Evolutionary conservation across 2,888 invertebrate species (phyloP), one percentile per base, ranked within the genome.

Genomic region (Pammene fasciana): DNA sequence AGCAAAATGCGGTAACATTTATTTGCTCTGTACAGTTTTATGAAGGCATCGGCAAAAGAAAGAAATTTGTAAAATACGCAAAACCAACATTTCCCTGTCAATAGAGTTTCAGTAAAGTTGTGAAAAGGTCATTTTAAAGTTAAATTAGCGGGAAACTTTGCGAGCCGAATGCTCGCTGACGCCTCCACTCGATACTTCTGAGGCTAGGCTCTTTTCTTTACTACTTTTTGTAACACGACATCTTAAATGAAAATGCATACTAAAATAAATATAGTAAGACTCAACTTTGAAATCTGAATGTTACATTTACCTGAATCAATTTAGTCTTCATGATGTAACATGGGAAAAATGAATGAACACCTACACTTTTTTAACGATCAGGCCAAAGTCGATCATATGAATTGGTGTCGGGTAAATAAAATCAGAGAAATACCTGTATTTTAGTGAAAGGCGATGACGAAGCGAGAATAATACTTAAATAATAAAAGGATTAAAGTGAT

Each of bases 81-180:
- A 57, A 68, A 55, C 34, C 62, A 57, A 41, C 62, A 43, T 50
- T 43, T 64, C 56, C 41, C 62, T 52, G 57, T 68, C 64, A 55
- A 57, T 61, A 66, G 60, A 66, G 18, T 71, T 72, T 65, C 68
- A 73, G 70, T 71, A 61, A 74, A 77, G 79, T 76, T 75, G 76
- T 76, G 80, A 79, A 86, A 84, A 87, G 85, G 81, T 82, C 75
- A 86, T 86, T 86, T 84, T 82, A 86, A 88, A 88, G 85, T 88
- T 88, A 86, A 88, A 88, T 88, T 86, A 85, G 85, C 84, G 84
- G 65, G 74, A 79, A 85, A 85, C 78, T 82, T 85, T 78, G 76
- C 79, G 73, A 77, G 83, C 79, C 77, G 77, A 86, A 82, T 82
- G 81, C 78, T 70, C 71, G 71, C 65, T 70, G 71, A 66, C 68